Evolutionary conservation across 1,140 invertebrate species (phyloP).

Genomic region (Bombus superbus): DNA sequence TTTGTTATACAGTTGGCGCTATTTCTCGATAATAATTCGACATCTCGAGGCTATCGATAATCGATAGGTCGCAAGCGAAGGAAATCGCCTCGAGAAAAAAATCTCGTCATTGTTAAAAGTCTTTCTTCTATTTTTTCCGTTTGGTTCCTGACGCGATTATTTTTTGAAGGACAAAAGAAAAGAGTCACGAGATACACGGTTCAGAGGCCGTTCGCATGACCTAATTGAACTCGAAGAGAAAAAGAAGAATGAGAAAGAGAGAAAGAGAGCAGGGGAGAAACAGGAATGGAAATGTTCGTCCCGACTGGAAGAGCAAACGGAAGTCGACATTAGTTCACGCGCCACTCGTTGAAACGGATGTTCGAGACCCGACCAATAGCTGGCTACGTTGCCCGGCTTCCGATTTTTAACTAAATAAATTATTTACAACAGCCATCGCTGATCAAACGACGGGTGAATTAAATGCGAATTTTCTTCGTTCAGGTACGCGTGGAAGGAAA

Average conservation of each 20-base stretch:
- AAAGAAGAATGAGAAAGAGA: slow-evolving; percentile 30
- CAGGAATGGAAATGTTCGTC: slow-evolving; percentile 57
- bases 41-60: neutral
- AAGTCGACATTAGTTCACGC: slow-evolving; percentile 42
- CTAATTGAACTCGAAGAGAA: slow-evolving; percentile 34
- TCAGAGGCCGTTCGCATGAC: slow-evolving; percentile 24
- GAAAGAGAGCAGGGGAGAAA: slow-evolving; percentile 41
- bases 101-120: neutral
- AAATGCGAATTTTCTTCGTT: neutral
- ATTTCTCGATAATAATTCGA: neutral
- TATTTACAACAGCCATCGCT: slow-evolving; percentile 18
- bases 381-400: neutral
- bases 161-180: neutral
- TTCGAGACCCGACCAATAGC: slow-evolving; percentile 29
- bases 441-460: neutral
- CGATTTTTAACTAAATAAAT: neutral
- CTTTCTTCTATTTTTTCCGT: neutral
- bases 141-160: neutral
- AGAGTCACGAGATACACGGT: neutral
- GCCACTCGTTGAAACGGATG: slow-evolving; percentile 48
- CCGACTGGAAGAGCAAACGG: slow-evolving; percentile 55
- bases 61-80: neutral
- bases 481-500: slow-evolving; percentile 41
- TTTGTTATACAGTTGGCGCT: slow-evolving; percentile 2
- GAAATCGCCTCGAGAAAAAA: neutral